Percentiles rank a stretch among this genome's conserved stretches.
Conservation (phyloP, 2,113 vertebrate genomes). For the Polypterus bichir region DNA sequence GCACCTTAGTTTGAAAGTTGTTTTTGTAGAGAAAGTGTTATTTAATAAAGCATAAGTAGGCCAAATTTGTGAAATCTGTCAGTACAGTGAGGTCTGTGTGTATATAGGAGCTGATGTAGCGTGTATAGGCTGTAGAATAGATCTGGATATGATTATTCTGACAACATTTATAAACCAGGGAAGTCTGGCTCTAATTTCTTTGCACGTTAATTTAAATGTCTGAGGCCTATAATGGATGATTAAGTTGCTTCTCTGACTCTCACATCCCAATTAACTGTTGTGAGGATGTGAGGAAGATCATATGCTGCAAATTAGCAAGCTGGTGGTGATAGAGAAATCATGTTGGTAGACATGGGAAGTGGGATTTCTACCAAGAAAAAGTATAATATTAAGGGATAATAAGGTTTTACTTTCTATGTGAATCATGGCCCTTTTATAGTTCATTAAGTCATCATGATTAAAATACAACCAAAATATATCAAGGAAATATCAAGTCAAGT, state of each 20-base stretch:
- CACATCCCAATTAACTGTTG: conserved; percentile 26
- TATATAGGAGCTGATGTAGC: too few species aligned
- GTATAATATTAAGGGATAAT: too few species aligned
- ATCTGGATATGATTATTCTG: conserved; percentile 46
- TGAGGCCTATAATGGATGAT: conserved; percentile 38
- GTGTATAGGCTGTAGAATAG: conserved; percentile 27
- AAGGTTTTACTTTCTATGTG: too few species aligned
- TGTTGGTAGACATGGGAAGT: conserved; percentile 20
- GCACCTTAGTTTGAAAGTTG: too few species aligned
- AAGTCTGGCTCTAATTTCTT: conserved; percentile 35
- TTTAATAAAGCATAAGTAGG: too few species aligned
- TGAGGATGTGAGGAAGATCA: conserved; percentile 20
- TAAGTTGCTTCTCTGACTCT: conserved; percentile 31
- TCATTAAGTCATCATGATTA: too few species aligned
- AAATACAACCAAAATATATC: too few species aligned
- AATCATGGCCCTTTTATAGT: too few species aligned
- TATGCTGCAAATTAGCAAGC: conserved; percentile 46
- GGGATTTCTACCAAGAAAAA: conserved; percentile 16
- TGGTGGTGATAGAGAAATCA: conserved; percentile 25
- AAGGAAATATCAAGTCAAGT: too few species aligned
- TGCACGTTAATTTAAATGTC: conserved; percentile 43
- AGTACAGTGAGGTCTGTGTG: too few species aligned
- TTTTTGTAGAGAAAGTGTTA: too few species aligned
- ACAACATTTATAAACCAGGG: conserved; percentile 44
- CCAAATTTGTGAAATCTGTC: too few species aligned